Base-by-base conservation (phyloP, 2,113 vertebrate species). In the Fulmarus glacialis region DNA sequence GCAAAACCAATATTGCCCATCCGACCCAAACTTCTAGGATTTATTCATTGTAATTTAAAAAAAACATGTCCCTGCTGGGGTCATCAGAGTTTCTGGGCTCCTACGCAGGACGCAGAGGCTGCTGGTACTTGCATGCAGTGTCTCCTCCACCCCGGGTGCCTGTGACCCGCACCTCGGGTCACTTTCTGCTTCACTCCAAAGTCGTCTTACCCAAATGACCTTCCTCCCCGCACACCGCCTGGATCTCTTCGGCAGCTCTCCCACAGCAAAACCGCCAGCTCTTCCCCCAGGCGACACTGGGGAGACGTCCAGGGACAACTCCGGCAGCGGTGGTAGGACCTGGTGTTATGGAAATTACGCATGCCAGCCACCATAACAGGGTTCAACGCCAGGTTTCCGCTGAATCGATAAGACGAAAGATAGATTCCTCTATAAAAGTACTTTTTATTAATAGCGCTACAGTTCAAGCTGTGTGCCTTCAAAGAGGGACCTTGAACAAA, bases 91-190 rank as follows among this genome's bases (percentile, higher is more conserved):
- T 58, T 87, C 24, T 48, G 55, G 23, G 40, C 40, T 40, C 40
- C 40, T 40, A 12, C 40, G 15, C 26, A 32, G 32, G 53, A 89
- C 24, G 36, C 13, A 38, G 38, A 72, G 34, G 17, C 29, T 1
- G 1, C n/a, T 70, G 36, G 6, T 73, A 7, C 22, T 78, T 52
- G 53, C 1, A 8, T 20, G 12, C 0, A 0, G 8, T 64, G 55
- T n/a, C 58, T 71, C 38, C 43, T 60, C 20, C 34, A 52, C 40
- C 5, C 8, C 3, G 1, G 4, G 29, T 15, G 5, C 22, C 20
- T 38, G 36, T 47, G 48, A 55, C 29, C n/a, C 0, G 0, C 36
- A 47, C 34, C 30, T 47, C 0, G 2, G 17, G 18, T n/a, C 8
- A 1, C n/a, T 71, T 86, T 86, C 38, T 91, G 16, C 53, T 56